Evolutionary conservation across 2,888 invertebrate species (phyloP).

Genomic region (Coleophora flavipennella): DNA sequence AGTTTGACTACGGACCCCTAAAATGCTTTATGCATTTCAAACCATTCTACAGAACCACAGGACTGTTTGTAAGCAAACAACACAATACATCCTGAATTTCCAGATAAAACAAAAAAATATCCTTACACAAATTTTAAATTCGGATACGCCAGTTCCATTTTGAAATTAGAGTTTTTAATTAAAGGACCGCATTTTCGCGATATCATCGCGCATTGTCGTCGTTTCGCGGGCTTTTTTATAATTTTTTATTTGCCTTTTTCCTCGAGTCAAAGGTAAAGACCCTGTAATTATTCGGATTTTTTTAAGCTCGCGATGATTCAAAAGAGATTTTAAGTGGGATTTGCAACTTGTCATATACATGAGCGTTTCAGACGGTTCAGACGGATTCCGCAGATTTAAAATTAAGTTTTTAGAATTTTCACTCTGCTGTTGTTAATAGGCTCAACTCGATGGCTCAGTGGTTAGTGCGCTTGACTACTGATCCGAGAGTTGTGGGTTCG

Average conservation of each 20-base stretch:
- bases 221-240: conserved; percentile 12
- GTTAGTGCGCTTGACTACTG: too few species aligned
- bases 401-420: too few species aligned
- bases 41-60: too few species aligned
- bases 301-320: conserved; percentile 3
- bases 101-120: background rate
- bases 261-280: conserved; percentile 10
- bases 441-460: too few species aligned
- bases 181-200: conserved; percentile 25
- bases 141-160: conserved; percentile 16
- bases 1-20: too few species aligned
- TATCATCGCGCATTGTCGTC: conserved; percentile 27
- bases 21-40: too few species aligned
- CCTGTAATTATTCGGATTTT: conserved; percentile 9
- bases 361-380: background rate
- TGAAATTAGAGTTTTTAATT: conserved; percentile 37
- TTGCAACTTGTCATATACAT: conserved; percentile 6
- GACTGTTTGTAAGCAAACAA: background rate
- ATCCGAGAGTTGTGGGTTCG: too few species aligned
- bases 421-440: too few species aligned
- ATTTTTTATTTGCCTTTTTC: conserved; percentile 19
- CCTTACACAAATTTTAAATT: conserved; percentile 8
- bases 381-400: background rate
- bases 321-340: background rate
- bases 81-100: background rate